Percentiles rank a stretch among this genome's conserved stretches.
Evolutionary conservation across 2,113 vertebrate species (phyloP).

Genomic region (Caranx melampygus): DNA sequence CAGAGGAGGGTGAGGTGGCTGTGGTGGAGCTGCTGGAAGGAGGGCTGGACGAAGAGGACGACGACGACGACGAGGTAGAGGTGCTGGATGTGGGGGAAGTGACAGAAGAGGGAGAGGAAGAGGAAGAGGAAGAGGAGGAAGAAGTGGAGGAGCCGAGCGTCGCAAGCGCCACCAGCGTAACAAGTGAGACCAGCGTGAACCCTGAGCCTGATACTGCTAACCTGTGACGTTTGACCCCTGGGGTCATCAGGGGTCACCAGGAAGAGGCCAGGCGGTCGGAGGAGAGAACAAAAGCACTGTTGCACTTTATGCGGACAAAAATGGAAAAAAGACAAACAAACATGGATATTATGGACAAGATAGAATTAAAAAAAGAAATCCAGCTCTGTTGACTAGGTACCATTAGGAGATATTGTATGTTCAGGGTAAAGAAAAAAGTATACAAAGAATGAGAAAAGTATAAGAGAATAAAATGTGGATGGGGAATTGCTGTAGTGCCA

Average conservation of each 20-base stretch:
- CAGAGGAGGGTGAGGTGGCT: slow-evolving; percentile 65
- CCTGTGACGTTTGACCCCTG: slow-evolving; percentile 58
- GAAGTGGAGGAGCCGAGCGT: slow-evolving; percentile 75
- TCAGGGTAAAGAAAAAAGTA: slow-evolving; percentile 72
- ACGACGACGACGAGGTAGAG: slow-evolving; percentile 78
- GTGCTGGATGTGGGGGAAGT: slow-evolving; percentile 78
- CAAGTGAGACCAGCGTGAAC: slow-evolving; percentile 74
- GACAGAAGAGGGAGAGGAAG: slow-evolving; percentile 67
- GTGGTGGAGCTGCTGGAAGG: slow-evolving; percentile 62
- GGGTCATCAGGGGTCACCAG: slow-evolving; percentile 57
- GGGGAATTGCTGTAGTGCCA: slow-evolving; percentile 83
- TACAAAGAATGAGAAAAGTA: slow-evolving; percentile 47
- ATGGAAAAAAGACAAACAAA: slow-evolving; percentile 63
- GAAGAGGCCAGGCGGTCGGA: slow-evolving; percentile 50
- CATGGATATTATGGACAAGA: slow-evolving; percentile 60
- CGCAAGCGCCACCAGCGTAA: slow-evolving; percentile 66
- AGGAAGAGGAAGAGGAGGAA: slow-evolving; percentile 67
- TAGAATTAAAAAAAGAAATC: slow-evolving; percentile 64
- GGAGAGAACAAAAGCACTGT: slow-evolving; percentile 95
- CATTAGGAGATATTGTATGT: slow-evolving; percentile 68
- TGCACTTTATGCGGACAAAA: slow-evolving; percentile 97
- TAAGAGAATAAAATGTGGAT: slow-evolving; percentile 59
- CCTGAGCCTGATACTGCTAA: slow-evolving; percentile 58
- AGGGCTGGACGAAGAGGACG: slow-evolving; percentile 73
- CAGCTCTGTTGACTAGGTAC: slow-evolving; percentile 78